Base-by-base conservation (phyloP, 1,140 invertebrate genomes). In the Drosophila albomicans region DNA sequence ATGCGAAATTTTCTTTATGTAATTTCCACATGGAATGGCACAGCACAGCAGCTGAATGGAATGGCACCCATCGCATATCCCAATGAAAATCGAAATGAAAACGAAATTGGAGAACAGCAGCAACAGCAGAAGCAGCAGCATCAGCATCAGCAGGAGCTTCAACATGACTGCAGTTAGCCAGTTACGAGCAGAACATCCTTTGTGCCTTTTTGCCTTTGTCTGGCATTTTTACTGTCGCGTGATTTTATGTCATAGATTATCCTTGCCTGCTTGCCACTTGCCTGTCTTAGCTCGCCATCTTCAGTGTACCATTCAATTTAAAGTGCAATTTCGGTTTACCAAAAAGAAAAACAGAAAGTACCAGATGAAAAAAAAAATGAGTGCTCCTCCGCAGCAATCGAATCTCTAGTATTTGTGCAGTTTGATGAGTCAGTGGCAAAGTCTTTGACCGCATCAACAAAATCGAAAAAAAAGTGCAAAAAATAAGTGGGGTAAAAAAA, bases 191-290 rank as follows among this genome's bases (percentile, higher is more conserved):
- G 41, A 43, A n/a, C n/a, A 43, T 79, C 70, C 69, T 74, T 74
- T 77, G 79, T 82, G 61, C 35, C 71, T 58, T 30, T 59, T 41
- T 52, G 54, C 51, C 78, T 84, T 88, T 89, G 84, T 88, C 84
- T 87, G 81, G 69, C 82, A 62, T 64, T 84, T 75, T 75, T 80
- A 81, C 69, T 89, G 84, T 88, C 84, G 84, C 84, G 81, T 89
- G 84, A 81, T 88, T 88, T 84, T 75, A 88, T 88, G 64, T 58
- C 74, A 88, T 89, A 89, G 84, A 88, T 88, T 84, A 88, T 84
- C 67, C 72, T 41, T 68, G 45, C 35, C 35, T 46, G 10, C 25
- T 30, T n/a, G 3, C 49, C 15, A 28, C 49, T 56, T 56, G 13
- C 30, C 32, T 54, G 52, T 41, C 35, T 57, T 15, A 20, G n/a